phyloP scores from a whole-genome alignment of 2,888 invertebrate species.

The Agonum fuliginosum region DNA sequence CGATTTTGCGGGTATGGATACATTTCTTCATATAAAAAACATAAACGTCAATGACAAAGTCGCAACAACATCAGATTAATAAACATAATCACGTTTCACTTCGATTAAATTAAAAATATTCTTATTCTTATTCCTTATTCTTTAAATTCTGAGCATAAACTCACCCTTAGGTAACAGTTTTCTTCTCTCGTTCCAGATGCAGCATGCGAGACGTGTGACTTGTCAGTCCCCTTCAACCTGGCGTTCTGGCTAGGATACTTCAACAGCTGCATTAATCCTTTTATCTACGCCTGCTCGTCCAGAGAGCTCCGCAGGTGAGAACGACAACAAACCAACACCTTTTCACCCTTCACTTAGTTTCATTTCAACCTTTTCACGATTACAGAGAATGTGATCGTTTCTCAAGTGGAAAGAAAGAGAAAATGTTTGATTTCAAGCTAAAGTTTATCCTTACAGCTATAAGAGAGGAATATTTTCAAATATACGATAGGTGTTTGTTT shows the following conservation, averaged over 20 bases:
- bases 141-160: too few relatives aligned
- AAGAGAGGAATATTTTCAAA: too few relatives aligned
- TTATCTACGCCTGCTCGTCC: slow-evolving; percentile 79
- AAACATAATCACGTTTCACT: too few relatives aligned
- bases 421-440: not conserved
- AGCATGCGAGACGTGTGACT: slow-evolving; percentile 73
- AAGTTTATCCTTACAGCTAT: not conserved
- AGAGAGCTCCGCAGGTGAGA: slow-evolving; percentile 72
- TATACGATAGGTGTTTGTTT: too few relatives aligned
- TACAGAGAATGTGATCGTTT: not conserved
- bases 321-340: slow-evolving; percentile 12
- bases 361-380: not conserved
- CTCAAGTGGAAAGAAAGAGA: not conserved
- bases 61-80: too few relatives aligned
- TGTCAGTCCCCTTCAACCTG: slow-evolving; percentile 76
- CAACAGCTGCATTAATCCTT: slow-evolving; percentile 81
- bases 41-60: too few relatives aligned
- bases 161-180: too few relatives aligned
- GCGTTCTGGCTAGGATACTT: slow-evolving; percentile 83
- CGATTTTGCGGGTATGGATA: too few relatives aligned
- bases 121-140: too few relatives aligned
- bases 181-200: slow-evolving; percentile 70
- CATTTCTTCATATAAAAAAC: too few relatives aligned
- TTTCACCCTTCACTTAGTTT: not conserved
- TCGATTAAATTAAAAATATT: too few relatives aligned